Evolutionary conservation across 2,797 vertebrate genomes (phyloP).

Genomic region (Hylomyscus alleni): DNA sequence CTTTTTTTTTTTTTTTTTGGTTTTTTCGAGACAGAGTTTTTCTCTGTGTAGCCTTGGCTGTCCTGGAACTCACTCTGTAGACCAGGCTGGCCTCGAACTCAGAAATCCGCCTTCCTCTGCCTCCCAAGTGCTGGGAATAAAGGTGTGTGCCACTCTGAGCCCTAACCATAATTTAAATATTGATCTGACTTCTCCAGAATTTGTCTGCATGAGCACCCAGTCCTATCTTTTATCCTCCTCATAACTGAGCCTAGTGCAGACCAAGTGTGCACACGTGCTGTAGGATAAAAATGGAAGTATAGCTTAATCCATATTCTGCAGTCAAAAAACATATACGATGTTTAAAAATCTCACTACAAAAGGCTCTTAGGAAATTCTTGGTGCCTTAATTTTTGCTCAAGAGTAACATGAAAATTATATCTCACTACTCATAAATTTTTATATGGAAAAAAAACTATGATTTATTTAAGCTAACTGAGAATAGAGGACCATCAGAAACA

Average conservation of each 20-base stretch:
- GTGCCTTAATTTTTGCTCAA: not conserved
- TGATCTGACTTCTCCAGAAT: slow-evolving; percentile 7
- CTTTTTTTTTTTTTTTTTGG: no score
- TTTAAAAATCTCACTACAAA: slow-evolving; percentile 46
- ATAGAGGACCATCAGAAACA: not conserved
- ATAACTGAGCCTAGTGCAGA: not conserved
- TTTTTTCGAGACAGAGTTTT: no score
- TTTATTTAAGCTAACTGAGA: not conserved
- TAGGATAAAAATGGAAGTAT: not conserved
- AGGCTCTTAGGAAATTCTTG: not conserved
- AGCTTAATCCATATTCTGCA: not conserved
- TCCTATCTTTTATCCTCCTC: not conserved
- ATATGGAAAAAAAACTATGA: not conserved
- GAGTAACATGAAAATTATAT: not conserved
- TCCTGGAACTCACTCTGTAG: no score
- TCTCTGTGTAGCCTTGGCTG: no score
- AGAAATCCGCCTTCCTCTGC: no score
- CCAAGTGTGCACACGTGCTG: not conserved
- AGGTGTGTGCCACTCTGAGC: no score
- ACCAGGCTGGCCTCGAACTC: no score
- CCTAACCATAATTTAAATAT: not conserved
- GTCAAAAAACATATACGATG: not conserved
- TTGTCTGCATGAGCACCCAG: not conserved
- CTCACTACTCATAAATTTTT: not conserved
- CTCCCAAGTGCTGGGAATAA: no score